Conservation (phyloP, 2,113 vertebrate species). For the Tursiops truncatus region DNA sequence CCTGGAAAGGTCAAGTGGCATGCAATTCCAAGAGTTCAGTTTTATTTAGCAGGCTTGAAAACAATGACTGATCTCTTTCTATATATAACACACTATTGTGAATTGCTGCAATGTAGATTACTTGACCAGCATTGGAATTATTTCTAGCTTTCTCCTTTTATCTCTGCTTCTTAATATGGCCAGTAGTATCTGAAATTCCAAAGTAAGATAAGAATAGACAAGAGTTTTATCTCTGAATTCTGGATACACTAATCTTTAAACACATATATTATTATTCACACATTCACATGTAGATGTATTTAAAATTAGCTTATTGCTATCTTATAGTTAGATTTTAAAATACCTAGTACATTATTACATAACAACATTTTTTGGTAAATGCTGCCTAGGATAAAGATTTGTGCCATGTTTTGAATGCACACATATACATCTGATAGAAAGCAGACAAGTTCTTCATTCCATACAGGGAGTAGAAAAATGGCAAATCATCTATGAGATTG, state of each 20-base stretch:
- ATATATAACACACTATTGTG: conserved; percentile 85
- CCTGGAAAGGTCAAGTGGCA: conserved; percentile 80
- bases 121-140: conserved; percentile 62
- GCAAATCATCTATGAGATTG: neutral
- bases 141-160: conserved; percentile 61
- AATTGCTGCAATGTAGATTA: conserved; percentile 56
- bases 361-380: neutral
- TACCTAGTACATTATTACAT: neutral
- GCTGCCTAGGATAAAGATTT: neutral
- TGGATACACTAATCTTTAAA: neutral
- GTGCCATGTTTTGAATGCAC: neutral
- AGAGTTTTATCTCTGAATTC: conserved; percentile 47
- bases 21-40: conserved; percentile 83
- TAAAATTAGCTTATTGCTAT: neutral
- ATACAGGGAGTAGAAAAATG: neutral
- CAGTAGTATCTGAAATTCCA: conserved; percentile 61
- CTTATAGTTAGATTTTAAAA: neutral
- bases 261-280: neutral
- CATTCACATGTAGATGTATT: neutral
- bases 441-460: neutral
- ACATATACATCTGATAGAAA: neutral
- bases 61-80: conserved; percentile 85
- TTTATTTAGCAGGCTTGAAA: conserved; percentile 85
- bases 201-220: neutral
- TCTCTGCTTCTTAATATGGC: conserved; percentile 64